Evolutionary conservation across 2,113 vertebrate genomes (phyloP).

Genomic region (Eolophus roseicapilla): DNA sequence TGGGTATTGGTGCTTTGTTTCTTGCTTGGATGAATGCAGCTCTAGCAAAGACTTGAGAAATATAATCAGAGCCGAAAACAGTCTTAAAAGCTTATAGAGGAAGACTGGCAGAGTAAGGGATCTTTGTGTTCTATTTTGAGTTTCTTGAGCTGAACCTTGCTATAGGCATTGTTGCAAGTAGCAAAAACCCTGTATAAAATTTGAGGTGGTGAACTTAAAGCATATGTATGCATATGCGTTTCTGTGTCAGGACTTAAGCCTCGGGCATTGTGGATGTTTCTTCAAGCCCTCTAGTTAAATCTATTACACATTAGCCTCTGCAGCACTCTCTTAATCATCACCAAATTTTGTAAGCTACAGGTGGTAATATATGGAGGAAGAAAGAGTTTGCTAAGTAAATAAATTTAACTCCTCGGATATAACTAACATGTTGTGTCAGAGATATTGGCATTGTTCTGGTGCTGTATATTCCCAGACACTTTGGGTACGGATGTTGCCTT

Average conservation of each 20-base stretch:
- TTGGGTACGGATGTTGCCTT: neutral
- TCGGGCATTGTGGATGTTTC: neutral
- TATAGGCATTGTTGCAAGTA: conserved; percentile 5
- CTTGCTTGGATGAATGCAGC: neutral
- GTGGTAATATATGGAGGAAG: neutral
- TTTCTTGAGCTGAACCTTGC: neutral
- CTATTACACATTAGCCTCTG: neutral
- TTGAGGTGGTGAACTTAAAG: neutral
- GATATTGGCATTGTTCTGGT: neutral
- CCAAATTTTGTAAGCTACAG: neutral
- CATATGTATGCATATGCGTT: neutral
- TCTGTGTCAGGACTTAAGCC: conserved; percentile 12
- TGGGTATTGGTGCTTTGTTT: neutral
- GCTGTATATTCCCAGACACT: neutral
- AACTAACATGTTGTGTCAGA: fast-evolving
- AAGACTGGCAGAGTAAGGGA: neutral
- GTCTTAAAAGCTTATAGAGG: neutral
- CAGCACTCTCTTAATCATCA: neutral
- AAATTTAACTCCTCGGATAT: neutral
- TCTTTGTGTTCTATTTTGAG: neutral
- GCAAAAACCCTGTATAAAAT: neutral
- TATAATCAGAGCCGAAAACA: neutral
- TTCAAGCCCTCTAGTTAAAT: neutral
- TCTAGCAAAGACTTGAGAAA: neutral
- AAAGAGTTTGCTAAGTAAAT: neutral